Evolutionary conservation across 2,888 invertebrate species (phyloP).

Genomic region (Glaucopsyche alexis): DNA sequence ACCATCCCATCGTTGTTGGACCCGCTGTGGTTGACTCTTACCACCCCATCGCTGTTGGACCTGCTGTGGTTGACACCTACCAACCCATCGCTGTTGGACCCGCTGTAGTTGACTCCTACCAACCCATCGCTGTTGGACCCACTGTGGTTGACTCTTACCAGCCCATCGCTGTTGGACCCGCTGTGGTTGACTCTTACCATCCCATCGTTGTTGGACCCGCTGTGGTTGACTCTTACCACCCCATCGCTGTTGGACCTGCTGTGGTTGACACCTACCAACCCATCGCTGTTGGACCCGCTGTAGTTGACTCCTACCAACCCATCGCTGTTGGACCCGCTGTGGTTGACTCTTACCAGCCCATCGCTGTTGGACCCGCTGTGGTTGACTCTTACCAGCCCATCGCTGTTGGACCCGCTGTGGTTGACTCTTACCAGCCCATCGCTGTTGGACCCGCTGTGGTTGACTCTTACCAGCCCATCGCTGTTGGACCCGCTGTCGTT

Average conservation of each 20-base stretch:
- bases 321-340: background rate
- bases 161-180: slow-evolving; percentile 13
- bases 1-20: slow-evolving; percentile 9
- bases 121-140: background rate
- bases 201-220: background rate
- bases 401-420: background rate
- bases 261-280: background rate
- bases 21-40: background rate
- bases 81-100: slow-evolving; percentile 12
- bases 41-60: background rate
- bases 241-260: slow-evolving; percentile 7
- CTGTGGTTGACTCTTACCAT: background rate
- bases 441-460: background rate
- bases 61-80: background rate
- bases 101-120: background rate
- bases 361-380: background rate
- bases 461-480: background rate
- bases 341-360: background rate
- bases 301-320: background rate
- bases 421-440: background rate
- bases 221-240: background rate
- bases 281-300: background rate
- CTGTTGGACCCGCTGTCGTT: background rate
- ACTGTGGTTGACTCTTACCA: background rate
- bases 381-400: background rate